These are phyloP conservation scores for Suncus etruscus DNA, from an alignment of 2,113 vertebrate species.

Conservation along the genomic window DNA sequence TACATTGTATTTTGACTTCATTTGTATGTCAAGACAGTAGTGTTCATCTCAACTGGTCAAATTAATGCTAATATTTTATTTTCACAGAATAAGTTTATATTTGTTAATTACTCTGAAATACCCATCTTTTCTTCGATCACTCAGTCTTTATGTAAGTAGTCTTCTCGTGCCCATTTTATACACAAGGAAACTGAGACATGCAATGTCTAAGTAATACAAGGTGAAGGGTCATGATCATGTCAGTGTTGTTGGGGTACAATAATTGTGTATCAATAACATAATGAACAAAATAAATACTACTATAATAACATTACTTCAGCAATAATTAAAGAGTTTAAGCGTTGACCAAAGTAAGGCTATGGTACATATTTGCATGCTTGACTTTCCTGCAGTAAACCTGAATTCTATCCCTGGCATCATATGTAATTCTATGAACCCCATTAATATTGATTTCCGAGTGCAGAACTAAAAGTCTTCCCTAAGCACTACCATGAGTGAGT, in stretches of 20 bases:
- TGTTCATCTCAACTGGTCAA: neutral
- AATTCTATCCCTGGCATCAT: too few relatives aligned
- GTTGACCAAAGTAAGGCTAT: too few relatives aligned
- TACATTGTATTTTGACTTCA: slow-evolving; percentile 9
- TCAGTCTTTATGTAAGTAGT: neutral
- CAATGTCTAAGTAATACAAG: slow-evolving; percentile 5
- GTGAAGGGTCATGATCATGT: too few relatives aligned
- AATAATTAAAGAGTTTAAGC: neutral
- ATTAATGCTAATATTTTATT: neutral
- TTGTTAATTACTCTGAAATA: neutral
- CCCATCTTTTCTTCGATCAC: neutral
- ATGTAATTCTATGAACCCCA: too few relatives aligned
- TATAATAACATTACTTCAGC: neutral
- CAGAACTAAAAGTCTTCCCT: too few relatives aligned
- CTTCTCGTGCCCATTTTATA: neutral
- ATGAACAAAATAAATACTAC: neutral
- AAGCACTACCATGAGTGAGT: too few relatives aligned
- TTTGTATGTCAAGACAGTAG: neutral
- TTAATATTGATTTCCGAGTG: too few relatives aligned
- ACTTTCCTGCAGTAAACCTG: too few relatives aligned
- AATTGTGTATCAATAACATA: neutral
- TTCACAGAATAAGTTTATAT: neutral
- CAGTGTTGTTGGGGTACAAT: neutral
- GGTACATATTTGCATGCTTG: too few relatives aligned
- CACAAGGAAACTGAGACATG: slow-evolving; percentile 12